Base-by-base conservation (phyloP, 30 jellyfish, hydroid and myxozoan species). In the Nemopilema nomurai region DNA sequence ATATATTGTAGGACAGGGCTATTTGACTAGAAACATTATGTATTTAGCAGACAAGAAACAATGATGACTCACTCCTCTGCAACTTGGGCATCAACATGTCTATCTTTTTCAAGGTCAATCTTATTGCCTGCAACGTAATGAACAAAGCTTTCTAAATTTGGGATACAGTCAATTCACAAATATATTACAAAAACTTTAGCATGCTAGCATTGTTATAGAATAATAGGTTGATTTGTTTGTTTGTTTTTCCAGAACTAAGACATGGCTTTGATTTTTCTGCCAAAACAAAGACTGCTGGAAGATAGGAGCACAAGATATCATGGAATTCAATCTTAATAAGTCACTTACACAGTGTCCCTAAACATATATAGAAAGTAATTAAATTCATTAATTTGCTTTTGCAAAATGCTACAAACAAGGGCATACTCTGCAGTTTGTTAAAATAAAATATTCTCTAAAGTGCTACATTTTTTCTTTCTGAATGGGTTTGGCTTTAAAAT, bases 1-100 rank as follows among this genome's bases (percentile, higher is more conserved):
- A n/a, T n/a, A n/a, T n/a, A n/a, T n/a, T n/a, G n/a, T n/a, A n/a
- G n/a, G n/a, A n/a, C n/a, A n/a, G n/a, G n/a, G n/a, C n/a, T n/a
- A n/a, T n/a, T n/a, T n/a, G n/a, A n/a, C n/a, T n/a, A n/a, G n/a
- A 41, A 3, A 3, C 57, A 41, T 41, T 6, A 41, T 41, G 57
- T 41, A 3, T 3, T 41, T 41, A 41, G 9, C 13, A 13, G 57
- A 13, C 13, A 41, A 18, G 16, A 1, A 25, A 27, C 29, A 71
- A 16, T 53, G 19, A 16, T 4, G 33, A 88, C 99, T 69, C 79
- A 94, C 99, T 94, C 99, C 74, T 94, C 99, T 6, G 99, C 99
- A 28, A 88, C 97, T 71, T 88, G 73, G 24, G 95, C 95, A 63
- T 83, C 95, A 17, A 94, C 99, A 72, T 94, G 97, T 57, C 99